These are phyloP conservation scores for Protonemura montana DNA, from an alignment of 2,888 invertebrate species.

Conservation along the genomic window DNA sequence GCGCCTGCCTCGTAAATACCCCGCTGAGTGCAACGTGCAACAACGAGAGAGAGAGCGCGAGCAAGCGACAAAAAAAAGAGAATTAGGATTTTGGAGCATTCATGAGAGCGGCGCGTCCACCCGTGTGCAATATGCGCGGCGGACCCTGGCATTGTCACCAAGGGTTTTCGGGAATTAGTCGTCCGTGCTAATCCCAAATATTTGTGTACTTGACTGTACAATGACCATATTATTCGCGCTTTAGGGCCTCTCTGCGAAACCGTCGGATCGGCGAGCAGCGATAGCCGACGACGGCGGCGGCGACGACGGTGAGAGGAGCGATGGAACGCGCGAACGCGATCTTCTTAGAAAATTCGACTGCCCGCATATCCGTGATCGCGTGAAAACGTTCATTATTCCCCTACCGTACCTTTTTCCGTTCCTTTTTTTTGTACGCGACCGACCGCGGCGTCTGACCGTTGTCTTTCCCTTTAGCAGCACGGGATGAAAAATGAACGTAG, in stretches of 20 bases:
- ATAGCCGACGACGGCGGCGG: neutral
- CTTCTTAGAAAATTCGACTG: neutral
- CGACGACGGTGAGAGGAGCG: too few species aligned
- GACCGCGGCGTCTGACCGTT: neutral
- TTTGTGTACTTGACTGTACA: conserved; percentile 3
- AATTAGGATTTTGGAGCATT: neutral
- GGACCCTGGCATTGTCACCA: neutral
- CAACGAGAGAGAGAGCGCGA: neutral
- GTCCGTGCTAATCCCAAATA: neutral
- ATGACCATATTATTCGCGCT: conserved; percentile 7
- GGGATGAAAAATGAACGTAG: neutral
- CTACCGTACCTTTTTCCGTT: neutral
- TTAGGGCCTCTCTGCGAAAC: neutral
- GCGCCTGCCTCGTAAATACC: conserved; percentile 7
- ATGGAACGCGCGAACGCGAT: neutral
- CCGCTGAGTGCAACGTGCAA: neutral
- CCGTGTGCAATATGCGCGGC: neutral
- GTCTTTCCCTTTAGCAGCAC: neutral
- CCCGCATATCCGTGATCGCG: neutral
- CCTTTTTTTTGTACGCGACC: neutral
- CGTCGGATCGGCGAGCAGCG: neutral
- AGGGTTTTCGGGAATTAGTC: neutral
- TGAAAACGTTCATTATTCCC: conserved; percentile 12
- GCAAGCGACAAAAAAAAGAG: neutral
- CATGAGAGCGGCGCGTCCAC: neutral